Base-by-base conservation (phyloP, 2,888 invertebrate genomes). In the Polydrusus tereticollis region DNA sequence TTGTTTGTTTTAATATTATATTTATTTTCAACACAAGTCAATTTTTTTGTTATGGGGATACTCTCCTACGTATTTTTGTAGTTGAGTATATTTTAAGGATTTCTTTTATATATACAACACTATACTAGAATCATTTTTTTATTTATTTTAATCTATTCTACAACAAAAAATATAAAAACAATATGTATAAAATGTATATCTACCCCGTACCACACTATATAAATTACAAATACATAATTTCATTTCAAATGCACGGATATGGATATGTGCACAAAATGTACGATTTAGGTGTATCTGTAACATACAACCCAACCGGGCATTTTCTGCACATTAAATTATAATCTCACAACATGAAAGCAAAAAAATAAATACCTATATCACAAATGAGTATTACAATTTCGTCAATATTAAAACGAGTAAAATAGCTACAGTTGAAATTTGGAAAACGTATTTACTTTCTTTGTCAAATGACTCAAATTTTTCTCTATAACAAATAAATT, bases 331-430 rank as follows among this genome's bases (percentile, higher is more conserved):
- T n/a, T n/a, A n/a, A n/a, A 45, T 10, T 20, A 43, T 20, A 45
- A 45, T 45, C 23, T 23, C 50, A 8, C 20, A 18, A 10, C 45
- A 8, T 47, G 12, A 47, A 47, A 47, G 10, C 23, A 47, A 10
- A 47, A n/a, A n/a, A 10, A 38, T n/a, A 29, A 52, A 14, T 1
- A 26, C 26, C 26, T 14, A 8, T 52, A 52, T 52, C 52, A 52
- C 52, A 52, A 29, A 29, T 52, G 52, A 29, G 52, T 52, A 52
- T 52, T 52, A 23, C 7, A 52, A 52, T 29, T 52, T 52, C 29
- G 8, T 52, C 52, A 52, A 52, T 50, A 23, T 50, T 23, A n/a
- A 23, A 23, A 41, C 41, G 26, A 26, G 26, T 26, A 7, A n/a
- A n/a, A n/a, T n/a, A n/a, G n/a, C n/a, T n/a, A n/a, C n/a, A n/a